A percentile compares a stretch with the other conserved stretches of the same genome.
These are phyloP conservation scores for Sus cebifrons DNA, from an alignment of 2,797 vertebrate species.

Conservation along the genomic window DNA sequence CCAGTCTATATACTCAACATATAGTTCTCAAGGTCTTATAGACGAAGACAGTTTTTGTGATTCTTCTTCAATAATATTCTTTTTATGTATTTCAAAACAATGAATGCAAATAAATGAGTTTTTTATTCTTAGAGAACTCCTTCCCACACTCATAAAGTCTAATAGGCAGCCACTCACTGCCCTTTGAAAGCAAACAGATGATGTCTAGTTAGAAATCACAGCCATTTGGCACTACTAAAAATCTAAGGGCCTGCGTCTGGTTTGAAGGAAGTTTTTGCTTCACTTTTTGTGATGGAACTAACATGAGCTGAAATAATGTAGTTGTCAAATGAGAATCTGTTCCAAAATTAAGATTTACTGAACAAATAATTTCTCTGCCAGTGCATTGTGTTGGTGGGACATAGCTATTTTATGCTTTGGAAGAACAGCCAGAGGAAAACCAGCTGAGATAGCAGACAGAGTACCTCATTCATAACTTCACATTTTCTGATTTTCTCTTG, in stretches of 20 bases:
- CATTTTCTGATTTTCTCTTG: constrained; percentile 86
- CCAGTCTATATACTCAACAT: not conserved
- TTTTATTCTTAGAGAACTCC: constrained; percentile 19
- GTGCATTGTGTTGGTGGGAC: constrained; percentile 83
- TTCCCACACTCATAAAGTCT: not conserved
- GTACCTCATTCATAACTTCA: constrained; percentile 81
- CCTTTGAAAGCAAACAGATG: constrained; percentile 68
- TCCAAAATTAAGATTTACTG: constrained; percentile 90
- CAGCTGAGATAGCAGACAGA: constrained; percentile 85
- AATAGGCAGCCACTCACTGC: constrained; percentile 35
- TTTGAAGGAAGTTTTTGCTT: constrained; percentile 78
- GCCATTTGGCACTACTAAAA: constrained; percentile 84
- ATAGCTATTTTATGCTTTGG: constrained; percentile 85
- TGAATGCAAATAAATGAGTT: not conserved
- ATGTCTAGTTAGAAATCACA: constrained; percentile 80
- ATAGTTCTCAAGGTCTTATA: not conserved
- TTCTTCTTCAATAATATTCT: constrained; percentile 26
- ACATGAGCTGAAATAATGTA: constrained; percentile 86
- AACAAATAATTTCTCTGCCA: constrained; percentile 83
- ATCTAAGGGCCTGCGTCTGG: constrained; percentile 80
- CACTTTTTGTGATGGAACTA: constrained; percentile 70
- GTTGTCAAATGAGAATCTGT: constrained; percentile 87
- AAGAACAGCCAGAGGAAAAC: constrained; percentile 87
- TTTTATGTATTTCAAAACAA: not conserved
- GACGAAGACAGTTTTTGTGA: not conserved